Conservation (phyloP, 2,888 invertebrate genomes). For the Trilocha varians region DNA sequence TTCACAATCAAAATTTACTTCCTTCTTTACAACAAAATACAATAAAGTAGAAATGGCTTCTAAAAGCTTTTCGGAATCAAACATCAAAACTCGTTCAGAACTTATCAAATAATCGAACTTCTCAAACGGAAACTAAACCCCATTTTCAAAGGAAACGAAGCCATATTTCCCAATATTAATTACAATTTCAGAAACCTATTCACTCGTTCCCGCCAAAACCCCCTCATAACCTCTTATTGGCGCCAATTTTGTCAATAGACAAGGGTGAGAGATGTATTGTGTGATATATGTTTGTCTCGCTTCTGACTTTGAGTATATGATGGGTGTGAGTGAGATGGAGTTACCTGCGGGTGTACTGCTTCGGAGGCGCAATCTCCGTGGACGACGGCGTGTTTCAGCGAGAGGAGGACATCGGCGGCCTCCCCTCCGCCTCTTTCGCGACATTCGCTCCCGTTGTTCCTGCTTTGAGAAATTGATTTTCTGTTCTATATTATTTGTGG, state of each 20-base stretch:
- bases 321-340: slow-evolving; percentile 29
- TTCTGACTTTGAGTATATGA: background rate
- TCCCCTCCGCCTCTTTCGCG: slow-evolving; percentile 76
- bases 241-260: slow-evolving; percentile 11
- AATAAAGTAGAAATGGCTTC: too few relatives aligned
- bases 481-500: background rate
- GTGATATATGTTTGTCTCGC: background rate
- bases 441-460: slow-evolving; percentile 64
- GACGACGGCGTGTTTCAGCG: slow-evolving; percentile 89
- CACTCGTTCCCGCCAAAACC: slow-evolving; percentile 8
- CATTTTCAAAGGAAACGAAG: slow-evolving; percentile 16
- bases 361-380: slow-evolving; percentile 78
- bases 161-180: slow-evolving; percentile 36
- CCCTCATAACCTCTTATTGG: slow-evolving; percentile 7
- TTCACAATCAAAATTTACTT: too few relatives aligned
- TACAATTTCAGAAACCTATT: slow-evolving; percentile 24
- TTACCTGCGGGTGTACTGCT: slow-evolving; percentile 69
- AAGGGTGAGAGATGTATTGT: slow-evolving; percentile 10
- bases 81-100: too few relatives aligned
- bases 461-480: slow-evolving; percentile 22
- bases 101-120: background rate
- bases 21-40: too few relatives aligned
- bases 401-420: slow-evolving; percentile 90
- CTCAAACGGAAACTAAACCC: background rate
- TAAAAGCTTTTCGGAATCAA: too few relatives aligned